Evolutionary conservation across 1,140 invertebrate species (phyloP), one percentile per base, ranked within the genome.

Genomic region (Heliconius nattereri): DNA sequence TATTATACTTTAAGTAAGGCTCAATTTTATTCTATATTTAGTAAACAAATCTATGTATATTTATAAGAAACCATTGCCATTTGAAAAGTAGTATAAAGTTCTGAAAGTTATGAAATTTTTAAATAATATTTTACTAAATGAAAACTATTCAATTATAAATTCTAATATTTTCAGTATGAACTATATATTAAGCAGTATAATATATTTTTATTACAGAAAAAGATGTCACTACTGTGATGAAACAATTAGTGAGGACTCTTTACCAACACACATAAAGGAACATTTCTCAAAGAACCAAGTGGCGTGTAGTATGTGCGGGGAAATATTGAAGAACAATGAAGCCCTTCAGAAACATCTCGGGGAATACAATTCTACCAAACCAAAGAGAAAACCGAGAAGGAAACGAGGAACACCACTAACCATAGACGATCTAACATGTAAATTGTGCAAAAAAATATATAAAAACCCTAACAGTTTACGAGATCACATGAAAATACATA

Each of bases 391-490:
- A 84, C 84, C 85, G 0, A 76, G 86, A 3, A 84, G 86, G 35
- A 89, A 89, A 76, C 83, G 86, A 11, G 87, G 87, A 6, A 87
- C 86, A 1, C 87, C 87, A 20, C 78, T 86, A n/a, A 85, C 84
- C 72, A 79, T 84, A 60, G 85, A 88, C 13, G 86, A 89, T 71
- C 75, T 90, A 16, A 90, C 88, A 23, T 94, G 92, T 73, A 71
- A 87, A 66, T 73, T 92, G 5, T 94, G 92, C 76, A 86, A 92
- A 72, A 94, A 93, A 71, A 83, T 85, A 0, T 94, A 90, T 49
- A 91, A 90, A 74, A 88, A 85, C 32, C 86, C 86, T 37, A 88
- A 87, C 7, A 91, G 86, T 37, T 79, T 94, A 49, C 80, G 84
- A 16, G 86, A 87, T 11, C 92, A 94, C 71, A 81, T 91, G 75